A percentile compares a stretch with the other conserved stretches of the same genome.
These are phyloP conservation scores for Brachypalpus laphriformis DNA, from an alignment of 2,888 invertebrate species.

Conservation along the genomic window DNA sequence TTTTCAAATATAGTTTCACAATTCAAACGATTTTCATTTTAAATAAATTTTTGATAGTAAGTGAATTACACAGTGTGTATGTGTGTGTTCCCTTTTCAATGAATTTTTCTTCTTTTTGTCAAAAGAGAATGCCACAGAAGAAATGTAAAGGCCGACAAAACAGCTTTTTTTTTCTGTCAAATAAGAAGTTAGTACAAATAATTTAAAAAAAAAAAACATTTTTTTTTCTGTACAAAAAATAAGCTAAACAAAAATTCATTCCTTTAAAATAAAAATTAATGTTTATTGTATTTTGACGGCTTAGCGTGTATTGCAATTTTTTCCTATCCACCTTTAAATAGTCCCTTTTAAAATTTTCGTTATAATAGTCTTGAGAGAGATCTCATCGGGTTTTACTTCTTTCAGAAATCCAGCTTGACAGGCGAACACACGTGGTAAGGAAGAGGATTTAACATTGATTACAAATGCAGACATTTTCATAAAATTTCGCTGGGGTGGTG, in stretches of 20 bases:
- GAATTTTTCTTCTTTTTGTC: constrained; percentile 27
- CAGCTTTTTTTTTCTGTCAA: constrained; percentile 41
- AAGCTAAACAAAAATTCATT: constrained; percentile 37
- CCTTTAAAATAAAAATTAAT: constrained; percentile 40
- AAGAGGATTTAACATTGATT: constrained; percentile 75
- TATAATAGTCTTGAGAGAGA: constrained; percentile 68
- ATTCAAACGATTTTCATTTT: constrained; percentile 72
- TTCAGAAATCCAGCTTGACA: constrained; percentile 76
- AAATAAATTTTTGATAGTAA: constrained; percentile 75
- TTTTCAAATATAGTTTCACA: constrained; percentile 24
- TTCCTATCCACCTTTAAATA: constrained; percentile 55
- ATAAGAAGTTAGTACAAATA: constrained; percentile 55
- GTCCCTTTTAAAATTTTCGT: constrained; percentile 74
- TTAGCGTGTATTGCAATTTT: neutral
- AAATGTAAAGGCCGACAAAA: constrained; percentile 37
- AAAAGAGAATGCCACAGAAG: constrained; percentile 40
- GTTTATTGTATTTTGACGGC: constrained; percentile 3
- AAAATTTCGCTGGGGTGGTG: constrained; percentile 22
- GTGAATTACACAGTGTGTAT: constrained; percentile 49
- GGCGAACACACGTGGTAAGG: constrained; percentile 75
- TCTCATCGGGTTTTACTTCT: constrained; percentile 75
- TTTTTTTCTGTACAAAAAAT: constrained; percentile 32
- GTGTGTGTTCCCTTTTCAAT: constrained; percentile 43
- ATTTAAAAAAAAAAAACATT: constrained; percentile 10
- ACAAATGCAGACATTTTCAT: constrained; percentile 75